Conservation (phyloP, 2,113 vertebrate genomes). For the Nycticryphes semicollaris region DNA sequence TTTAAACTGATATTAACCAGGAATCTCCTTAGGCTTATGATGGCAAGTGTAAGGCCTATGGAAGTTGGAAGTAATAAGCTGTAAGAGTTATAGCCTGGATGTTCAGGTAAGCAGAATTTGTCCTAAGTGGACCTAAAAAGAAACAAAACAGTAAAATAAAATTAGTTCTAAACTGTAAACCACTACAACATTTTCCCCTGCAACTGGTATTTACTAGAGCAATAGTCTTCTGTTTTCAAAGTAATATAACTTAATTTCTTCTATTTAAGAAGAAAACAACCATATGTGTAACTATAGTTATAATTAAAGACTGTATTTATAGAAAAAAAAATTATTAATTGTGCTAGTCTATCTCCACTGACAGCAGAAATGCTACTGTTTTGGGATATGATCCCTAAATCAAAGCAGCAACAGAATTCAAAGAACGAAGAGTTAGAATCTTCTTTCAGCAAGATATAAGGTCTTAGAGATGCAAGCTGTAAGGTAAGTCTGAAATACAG, state of each 20-base stretch:
- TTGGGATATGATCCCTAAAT: neutral
- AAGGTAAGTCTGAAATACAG: constrained; percentile 24
- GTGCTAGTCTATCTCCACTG: neutral
- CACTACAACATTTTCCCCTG: neutral
- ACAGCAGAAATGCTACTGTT: neutral
- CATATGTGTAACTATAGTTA: neutral
- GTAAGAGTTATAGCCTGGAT: neutral
- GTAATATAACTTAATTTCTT: neutral
- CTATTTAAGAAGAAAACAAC: neutral
- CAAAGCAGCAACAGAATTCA: neutral
- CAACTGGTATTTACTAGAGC: neutral
- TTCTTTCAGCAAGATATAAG: neutral
- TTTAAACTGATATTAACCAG: neutral
- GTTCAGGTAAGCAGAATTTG: neutral
- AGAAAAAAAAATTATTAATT: neutral
- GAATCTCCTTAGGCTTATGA: neutral
- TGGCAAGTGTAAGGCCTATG: neutral
- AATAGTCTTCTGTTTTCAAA: neutral
- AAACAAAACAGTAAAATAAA: neutral
- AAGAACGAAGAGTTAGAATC: neutral
- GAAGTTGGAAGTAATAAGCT: neutral
- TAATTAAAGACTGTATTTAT: neutral
- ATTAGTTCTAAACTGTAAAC: neutral
- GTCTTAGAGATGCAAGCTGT: neutral
- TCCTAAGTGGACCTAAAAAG: neutral